phyloP scores from a whole-genome alignment of 2,888 invertebrate genomes.

The Saturnia pavonia region DNA sequence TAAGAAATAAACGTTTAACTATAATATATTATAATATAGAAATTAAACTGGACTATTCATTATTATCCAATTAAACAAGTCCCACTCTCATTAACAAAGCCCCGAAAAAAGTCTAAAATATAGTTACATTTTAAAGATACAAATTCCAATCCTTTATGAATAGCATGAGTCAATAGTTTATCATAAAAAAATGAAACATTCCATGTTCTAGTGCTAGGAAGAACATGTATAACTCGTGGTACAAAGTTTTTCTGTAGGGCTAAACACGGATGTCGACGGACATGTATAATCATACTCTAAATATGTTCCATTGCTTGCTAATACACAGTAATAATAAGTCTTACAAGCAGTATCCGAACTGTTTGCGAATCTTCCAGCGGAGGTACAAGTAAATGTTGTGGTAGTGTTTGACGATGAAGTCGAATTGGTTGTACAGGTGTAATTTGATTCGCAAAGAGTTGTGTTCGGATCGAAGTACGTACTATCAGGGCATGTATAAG shows the following conservation, averaged over 20 bases:
- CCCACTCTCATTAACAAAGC: neutral
- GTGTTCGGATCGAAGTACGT: slow-evolving; percentile 61
- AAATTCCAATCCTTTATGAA: neutral
- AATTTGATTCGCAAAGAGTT: slow-evolving; percentile 60
- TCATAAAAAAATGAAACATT: neutral
- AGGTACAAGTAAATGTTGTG: slow-evolving; percentile 52
- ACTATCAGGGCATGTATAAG: slow-evolving; percentile 51
- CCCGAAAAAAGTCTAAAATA: neutral
- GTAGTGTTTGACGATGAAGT: slow-evolving; percentile 24
- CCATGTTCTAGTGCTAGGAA: slow-evolving; percentile 24
- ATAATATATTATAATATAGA: neutral
- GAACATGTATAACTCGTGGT: slow-evolving; percentile 64
- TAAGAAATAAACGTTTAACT: neutral
- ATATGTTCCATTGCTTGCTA: slow-evolving; percentile 47
- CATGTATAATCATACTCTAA: slow-evolving; percentile 63
- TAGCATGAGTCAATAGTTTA: neutral
- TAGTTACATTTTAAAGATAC: neutral
- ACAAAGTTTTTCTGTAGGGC: slow-evolving; percentile 56
- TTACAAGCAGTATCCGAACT: slow-evolving; percentile 62
- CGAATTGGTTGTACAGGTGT: slow-evolving; percentile 45
- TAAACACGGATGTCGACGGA: slow-evolving; percentile 66
- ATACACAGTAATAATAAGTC: slow-evolving; percentile 64
- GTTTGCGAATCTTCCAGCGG: slow-evolving; percentile 67
- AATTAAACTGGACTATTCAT: neutral
- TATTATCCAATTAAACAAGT: neutral